These are phyloP conservation scores for Tinea semifulvella DNA, from an alignment of 2,888 invertebrate genomes.

Conservation along the genomic window DNA sequence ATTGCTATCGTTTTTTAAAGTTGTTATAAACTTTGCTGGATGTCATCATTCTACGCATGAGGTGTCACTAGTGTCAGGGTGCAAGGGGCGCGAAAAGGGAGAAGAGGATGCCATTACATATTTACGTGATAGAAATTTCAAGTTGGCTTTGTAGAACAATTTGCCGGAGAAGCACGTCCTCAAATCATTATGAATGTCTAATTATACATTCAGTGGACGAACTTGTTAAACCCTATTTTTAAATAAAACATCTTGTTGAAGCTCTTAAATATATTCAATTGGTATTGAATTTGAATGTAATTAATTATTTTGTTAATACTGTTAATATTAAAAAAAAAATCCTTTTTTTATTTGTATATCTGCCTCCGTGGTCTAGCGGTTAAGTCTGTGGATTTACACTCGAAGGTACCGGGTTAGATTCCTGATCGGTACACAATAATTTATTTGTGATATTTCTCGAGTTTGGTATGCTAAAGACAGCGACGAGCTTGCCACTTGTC, in stretches of 20 bases:
- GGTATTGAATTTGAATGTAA: not conserved
- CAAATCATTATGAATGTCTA: conserved; percentile 36
- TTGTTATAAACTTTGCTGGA: too few relatives aligned
- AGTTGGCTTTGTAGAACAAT: conserved; percentile 25
- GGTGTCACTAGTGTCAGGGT: conserved; percentile 6
- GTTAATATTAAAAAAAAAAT: too few relatives aligned
- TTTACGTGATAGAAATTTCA: conserved; percentile 37
- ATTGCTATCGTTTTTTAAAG: too few relatives aligned
- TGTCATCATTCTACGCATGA: not conserved
- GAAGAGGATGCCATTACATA: conserved; percentile 28
- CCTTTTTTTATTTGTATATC: too few relatives aligned
- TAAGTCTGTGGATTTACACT: too few relatives aligned
- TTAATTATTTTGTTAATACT: not conserved
- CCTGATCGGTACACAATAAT: too few relatives aligned
- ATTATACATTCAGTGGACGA: conserved; percentile 34
- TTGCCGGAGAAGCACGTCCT: conserved; percentile 26
- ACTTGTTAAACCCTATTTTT: conserved; percentile 23
- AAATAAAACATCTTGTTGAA: conserved; percentile 25
- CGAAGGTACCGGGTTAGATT: too few relatives aligned
- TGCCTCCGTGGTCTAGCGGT: too few relatives aligned
- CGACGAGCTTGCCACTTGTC: too few relatives aligned
- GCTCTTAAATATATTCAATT: conserved; percentile 15
- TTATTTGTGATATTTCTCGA: too few relatives aligned
- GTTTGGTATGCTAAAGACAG: too few relatives aligned
- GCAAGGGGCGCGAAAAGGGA: conserved; percentile 15